Evolutionary conservation across 2,113 vertebrate species (phyloP).

Genomic region (Camarhynchus parvulus): DNA sequence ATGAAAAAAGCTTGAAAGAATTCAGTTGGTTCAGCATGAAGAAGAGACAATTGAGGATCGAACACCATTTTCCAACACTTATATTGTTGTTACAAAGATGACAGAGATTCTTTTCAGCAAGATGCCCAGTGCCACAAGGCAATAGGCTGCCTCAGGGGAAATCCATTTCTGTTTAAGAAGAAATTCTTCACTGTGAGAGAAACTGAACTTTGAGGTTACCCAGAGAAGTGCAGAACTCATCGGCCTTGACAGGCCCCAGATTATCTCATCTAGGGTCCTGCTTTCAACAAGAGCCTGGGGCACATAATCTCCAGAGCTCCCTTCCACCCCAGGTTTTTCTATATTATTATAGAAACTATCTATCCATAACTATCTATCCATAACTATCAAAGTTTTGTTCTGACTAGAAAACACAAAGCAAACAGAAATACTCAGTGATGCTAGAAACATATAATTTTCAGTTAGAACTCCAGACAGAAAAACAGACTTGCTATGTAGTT

Average conservation of each 20-base stretch:
- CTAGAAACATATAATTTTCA: neutral
- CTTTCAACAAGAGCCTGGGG: neutral
- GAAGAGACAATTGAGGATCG: neutral
- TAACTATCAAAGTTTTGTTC: neutral
- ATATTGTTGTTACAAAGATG: neutral
- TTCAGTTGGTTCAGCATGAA: neutral
- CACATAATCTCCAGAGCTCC: neutral
- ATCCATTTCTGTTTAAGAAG: neutral
- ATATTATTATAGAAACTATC: no score
- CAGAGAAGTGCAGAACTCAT: neutral
- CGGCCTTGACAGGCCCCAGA: fast-evolving
- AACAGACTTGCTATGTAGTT: neutral
- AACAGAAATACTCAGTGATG: neutral
- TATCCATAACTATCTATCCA: fast-evolving
- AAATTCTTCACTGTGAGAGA: neutral
- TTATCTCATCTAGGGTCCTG: neutral
- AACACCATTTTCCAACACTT: neutral
- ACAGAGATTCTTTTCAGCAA: neutral
- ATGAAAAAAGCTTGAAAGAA: neutral
- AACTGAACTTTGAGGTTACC: neutral
- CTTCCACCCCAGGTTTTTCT: neutral
- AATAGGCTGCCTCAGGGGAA: neutral
- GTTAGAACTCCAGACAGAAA: neutral
- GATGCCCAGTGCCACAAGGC: neutral
- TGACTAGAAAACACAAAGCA: neutral